Percentiles rank a stretch among this genome's conserved stretches.
These are phyloP conservation scores for Oxyruncus cristatus DNA, from an alignment of 2,113 vertebrate species.

Conservation along the genomic window DNA sequence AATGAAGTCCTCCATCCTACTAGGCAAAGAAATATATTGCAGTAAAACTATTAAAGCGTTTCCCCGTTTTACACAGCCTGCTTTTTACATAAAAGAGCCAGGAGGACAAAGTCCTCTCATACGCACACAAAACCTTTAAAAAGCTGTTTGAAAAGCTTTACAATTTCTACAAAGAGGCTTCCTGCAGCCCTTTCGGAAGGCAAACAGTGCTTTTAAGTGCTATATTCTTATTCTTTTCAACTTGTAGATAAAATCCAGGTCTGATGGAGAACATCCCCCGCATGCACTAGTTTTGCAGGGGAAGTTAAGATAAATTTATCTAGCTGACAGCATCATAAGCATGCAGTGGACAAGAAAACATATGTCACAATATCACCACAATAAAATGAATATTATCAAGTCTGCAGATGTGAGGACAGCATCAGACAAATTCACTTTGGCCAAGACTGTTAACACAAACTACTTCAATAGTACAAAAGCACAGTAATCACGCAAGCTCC, in stretches of 20 bases:
- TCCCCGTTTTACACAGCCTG: constrained; percentile 27
- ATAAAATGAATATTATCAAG: neutral
- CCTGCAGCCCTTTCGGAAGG: constrained; percentile 59
- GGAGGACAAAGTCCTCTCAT: constrained; percentile 45
- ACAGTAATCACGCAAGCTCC: neutral
- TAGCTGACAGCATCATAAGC: neutral
- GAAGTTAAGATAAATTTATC: neutral
- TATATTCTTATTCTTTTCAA: constrained; percentile 56
- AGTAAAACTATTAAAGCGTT: neutral
- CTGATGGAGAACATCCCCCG: neutral
- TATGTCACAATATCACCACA: neutral
- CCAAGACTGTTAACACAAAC: neutral
- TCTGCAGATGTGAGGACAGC: neutral
- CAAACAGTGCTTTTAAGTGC: constrained; percentile 56
- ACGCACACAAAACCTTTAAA: constrained; percentile 26
- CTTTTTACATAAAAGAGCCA: constrained; percentile 37
- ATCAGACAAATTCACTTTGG: neutral
- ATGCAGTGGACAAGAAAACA: neutral
- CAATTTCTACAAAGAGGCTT: constrained; percentile 64
- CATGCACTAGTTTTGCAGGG: neutral
- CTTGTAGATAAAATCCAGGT: constrained; percentile 21
- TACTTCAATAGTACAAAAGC: neutral
- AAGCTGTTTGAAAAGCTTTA: constrained; percentile 61
- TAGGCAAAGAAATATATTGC: neutral
- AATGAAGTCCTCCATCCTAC: neutral